Evolutionary conservation across 2,797 vertebrate species (phyloP), one percentile per base, ranked within the genome.

Genomic region (Hylomyscus alleni): DNA sequence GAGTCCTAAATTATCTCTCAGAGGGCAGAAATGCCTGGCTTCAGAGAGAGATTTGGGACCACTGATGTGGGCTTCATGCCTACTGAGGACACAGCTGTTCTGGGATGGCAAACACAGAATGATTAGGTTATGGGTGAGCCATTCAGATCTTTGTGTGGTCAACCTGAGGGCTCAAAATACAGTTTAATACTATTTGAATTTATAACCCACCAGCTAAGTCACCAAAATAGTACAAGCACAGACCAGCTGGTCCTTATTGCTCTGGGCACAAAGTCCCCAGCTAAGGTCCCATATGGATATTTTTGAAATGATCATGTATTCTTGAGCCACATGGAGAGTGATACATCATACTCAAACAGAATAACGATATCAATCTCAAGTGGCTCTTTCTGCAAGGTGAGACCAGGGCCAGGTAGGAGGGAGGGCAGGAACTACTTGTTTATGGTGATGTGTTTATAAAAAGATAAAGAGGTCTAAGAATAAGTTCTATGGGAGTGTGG

Each of bases 381-480:
- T 2, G n/a, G 19, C 15, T 50, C 3, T 83, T 83, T 76, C 62
- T 34, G 44, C 1, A 22, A 31, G 26, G 40, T 14, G 4, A 22
- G 31, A 22, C 72, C 5, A 47, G 0, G 12, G 0, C 0, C 40
- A 47, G 19, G 24, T 3, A 6, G 13, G 19, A 4, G 19, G 17
- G 44, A 0, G 31, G 67, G 6, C 22, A 4, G 44, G 56, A 4
- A 19, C 20, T 8, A 40, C 54, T 54, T 8, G 17, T 2, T 37
- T 47, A 37, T 44, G 44, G 44, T 44, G 44, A 44, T 44, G 44
- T 44, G 44, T 44, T 44, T 44, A 44, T 44, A 44, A 44, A 44
- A 44, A 44, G 44, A 44, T 44, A 44, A 44, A 44, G 44, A 44
- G 44, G 44, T 44, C 44, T 44, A 44, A 44, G 44, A 44, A 44